Conservation (phyloP, 1,140 invertebrate genomes). For the Lepidotrigona ventralis region DNA sequence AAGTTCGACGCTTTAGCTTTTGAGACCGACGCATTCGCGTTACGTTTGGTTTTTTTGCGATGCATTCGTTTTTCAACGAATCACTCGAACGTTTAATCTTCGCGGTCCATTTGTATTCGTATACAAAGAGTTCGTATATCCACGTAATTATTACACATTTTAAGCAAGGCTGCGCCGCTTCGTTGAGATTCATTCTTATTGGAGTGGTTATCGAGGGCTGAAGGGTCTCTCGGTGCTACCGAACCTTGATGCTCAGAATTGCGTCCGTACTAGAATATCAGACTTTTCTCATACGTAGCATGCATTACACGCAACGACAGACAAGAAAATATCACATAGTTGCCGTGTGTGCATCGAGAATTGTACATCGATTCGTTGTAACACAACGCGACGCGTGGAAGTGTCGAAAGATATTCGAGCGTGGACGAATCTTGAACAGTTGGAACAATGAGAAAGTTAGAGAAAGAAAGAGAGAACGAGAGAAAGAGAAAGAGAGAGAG, state of each 20-base stretch:
- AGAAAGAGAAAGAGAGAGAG: neutral
- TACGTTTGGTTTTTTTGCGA: neutral
- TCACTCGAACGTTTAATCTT: neutral
- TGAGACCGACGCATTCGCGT: neutral
- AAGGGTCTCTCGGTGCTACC: constrained; percentile 27
- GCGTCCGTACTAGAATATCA: constrained; percentile 31
- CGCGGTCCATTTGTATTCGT: neutral
- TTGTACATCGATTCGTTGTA: neutral
- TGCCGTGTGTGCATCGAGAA: neutral
- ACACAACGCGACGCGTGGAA: neutral
- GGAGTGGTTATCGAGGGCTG: constrained; percentile 38
- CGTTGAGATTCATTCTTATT: constrained; percentile 26
- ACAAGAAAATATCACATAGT: neutral
- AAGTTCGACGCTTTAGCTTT: neutral
- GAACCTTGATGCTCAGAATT: constrained; percentile 38
- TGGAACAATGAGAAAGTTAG: neutral
- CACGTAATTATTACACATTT: constrained; percentile 25
- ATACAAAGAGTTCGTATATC: neutral
- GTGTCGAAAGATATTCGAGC: constrained; percentile 17
- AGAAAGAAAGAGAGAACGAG: neutral
- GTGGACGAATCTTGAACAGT: constrained; percentile 26
- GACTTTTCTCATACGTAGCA: constrained; percentile 4
- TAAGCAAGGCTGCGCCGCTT: constrained; percentile 28
- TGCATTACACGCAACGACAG: neutral
- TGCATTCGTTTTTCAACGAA: neutral